phyloP scores from a whole-genome alignment of 2,888 invertebrate species.

The Idaea dimidiata region DNA sequence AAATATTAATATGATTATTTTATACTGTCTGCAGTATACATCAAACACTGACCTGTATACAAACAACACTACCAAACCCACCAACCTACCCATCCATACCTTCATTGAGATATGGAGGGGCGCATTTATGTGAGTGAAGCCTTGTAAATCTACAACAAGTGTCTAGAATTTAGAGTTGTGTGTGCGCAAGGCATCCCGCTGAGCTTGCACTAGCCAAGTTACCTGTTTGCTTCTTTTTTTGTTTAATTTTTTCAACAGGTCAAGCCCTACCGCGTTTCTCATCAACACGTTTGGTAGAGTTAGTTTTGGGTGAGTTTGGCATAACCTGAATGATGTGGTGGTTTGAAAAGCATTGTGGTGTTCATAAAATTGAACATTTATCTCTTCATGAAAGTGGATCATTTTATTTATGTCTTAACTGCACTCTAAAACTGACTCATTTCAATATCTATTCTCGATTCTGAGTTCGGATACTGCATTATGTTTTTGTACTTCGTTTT shows the following conservation, averaged over 20 bases:
- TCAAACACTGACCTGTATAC: no score
- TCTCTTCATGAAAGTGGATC: slow-evolving; percentile 63
- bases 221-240: slow-evolving; percentile 68
- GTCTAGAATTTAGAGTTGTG: slow-evolving; percentile 47
- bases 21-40: no score
- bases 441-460: slow-evolving; percentile 38
- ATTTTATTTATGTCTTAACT: slow-evolving; percentile 66
- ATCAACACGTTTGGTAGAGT: slow-evolving; percentile 86
- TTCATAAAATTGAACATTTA: slow-evolving; percentile 62
- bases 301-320: slow-evolving; percentile 87
- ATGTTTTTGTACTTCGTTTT: slow-evolving; percentile 6
- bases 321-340: slow-evolving; percentile 77
- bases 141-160: no score
- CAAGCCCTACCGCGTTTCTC: slow-evolving; percentile 86
- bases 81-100: no score
- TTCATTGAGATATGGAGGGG: no score
- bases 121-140: no score
- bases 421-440: slow-evolving; percentile 78
- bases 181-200: slow-evolving; percentile 57
- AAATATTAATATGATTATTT: no score
- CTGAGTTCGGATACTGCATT: slow-evolving; percentile 15
- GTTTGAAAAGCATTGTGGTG: slow-evolving; percentile 77
- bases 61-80: no score
- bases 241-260: slow-evolving; percentile 86
- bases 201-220: slow-evolving; percentile 58